Evolutionary conservation across 2,797 vertebrate genomes (phyloP).

Genomic region (Esox masquinongy): DNA sequence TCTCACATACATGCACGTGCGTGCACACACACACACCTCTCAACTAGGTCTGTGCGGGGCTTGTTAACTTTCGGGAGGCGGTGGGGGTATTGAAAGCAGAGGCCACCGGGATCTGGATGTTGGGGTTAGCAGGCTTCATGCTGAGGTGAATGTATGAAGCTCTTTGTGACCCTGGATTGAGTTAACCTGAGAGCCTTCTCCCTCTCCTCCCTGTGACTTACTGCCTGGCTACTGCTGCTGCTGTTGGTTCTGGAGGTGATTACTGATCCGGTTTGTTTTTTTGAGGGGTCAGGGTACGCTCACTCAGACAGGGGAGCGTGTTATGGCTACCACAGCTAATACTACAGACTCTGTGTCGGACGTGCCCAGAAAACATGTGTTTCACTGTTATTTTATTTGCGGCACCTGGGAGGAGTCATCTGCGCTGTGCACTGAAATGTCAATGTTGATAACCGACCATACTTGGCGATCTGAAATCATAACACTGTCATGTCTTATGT

Average conservation of each 20-base stretch:
- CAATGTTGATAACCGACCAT: neutral
- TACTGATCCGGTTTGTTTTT: slow-evolving; percentile 62
- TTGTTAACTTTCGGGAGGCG: slow-evolving; percentile 24
- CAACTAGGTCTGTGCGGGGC: slow-evolving; percentile 21
- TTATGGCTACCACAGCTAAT: slow-evolving; percentile 61
- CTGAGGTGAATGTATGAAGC: slow-evolving; percentile 45
- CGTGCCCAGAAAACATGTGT: slow-evolving; percentile 37
- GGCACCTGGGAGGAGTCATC: slow-evolving; percentile 46
- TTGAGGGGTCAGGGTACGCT: slow-evolving; percentile 43
- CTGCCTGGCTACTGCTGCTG: slow-evolving; percentile 34
- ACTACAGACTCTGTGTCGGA: slow-evolving; percentile 44
- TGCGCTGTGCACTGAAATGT: slow-evolving; percentile 21
- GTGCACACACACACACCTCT: neutral
- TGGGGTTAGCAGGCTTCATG: slow-evolving; percentile 44
- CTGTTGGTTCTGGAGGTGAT: slow-evolving; percentile 59
- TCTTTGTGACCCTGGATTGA: slow-evolving; percentile 45
- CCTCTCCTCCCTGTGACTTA: slow-evolving; percentile 39
- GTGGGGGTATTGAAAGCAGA: slow-evolving; percentile 11
- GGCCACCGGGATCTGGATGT: neutral
- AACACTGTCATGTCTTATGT: slow-evolving; percentile 26
- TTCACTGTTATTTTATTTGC: slow-evolving; percentile 40
- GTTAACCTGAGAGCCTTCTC: slow-evolving; percentile 23
- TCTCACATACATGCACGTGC: slow-evolving; percentile 23
- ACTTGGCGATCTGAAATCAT: too few species aligned
- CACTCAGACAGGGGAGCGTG: slow-evolving; percentile 34